phyloP scores from a whole-genome alignment of 1,140 invertebrate species.

The Pogonomyrmex californicus region DNA sequence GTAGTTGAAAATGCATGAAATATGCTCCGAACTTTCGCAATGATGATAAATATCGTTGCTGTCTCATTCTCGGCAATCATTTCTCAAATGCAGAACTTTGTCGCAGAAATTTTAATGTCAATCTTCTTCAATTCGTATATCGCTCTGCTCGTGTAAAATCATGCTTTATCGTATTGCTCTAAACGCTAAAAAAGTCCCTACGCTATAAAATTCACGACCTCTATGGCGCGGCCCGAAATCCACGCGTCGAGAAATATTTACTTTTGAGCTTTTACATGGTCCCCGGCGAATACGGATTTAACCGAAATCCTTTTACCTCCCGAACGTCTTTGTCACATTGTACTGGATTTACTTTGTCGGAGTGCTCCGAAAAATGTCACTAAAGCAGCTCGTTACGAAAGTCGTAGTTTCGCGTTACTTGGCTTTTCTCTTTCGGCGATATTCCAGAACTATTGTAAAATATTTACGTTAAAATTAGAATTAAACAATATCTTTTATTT shows the following conservation, averaged over 20 bases:
- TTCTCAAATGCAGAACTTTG: neutral
- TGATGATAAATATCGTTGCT: neutral
- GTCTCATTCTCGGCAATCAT: neutral
- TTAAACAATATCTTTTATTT: neutral
- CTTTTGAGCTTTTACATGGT: slow-evolving; percentile 63
- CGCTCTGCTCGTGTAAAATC: neutral
- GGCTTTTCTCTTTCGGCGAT: neutral
- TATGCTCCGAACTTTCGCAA: neutral
- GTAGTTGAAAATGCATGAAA: neutral
- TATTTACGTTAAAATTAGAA: neutral
- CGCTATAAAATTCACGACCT: slow-evolving; percentile 46
- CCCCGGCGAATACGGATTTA: slow-evolving; percentile 68
- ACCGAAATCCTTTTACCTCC: slow-evolving; percentile 68
- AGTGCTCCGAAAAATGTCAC: slow-evolving; percentile 45
- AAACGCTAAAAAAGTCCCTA: slow-evolving; percentile 46
- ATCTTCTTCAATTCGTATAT: slow-evolving; percentile 16
- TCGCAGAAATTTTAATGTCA: neutral
- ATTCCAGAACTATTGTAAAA: neutral
- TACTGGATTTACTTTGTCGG: slow-evolving; percentile 63
- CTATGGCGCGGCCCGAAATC: slow-evolving; percentile 53
- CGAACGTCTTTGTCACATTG: slow-evolving; percentile 62
- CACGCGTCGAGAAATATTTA: slow-evolving; percentile 70
- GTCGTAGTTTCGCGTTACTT: neutral
- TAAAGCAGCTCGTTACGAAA: slow-evolving; percentile 48
- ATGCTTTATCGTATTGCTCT: slow-evolving; percentile 32